Evolutionary conservation across 1,140 invertebrate species (phyloP), one percentile per base, ranked within the genome.

Genomic region (Ericerus pela): DNA sequence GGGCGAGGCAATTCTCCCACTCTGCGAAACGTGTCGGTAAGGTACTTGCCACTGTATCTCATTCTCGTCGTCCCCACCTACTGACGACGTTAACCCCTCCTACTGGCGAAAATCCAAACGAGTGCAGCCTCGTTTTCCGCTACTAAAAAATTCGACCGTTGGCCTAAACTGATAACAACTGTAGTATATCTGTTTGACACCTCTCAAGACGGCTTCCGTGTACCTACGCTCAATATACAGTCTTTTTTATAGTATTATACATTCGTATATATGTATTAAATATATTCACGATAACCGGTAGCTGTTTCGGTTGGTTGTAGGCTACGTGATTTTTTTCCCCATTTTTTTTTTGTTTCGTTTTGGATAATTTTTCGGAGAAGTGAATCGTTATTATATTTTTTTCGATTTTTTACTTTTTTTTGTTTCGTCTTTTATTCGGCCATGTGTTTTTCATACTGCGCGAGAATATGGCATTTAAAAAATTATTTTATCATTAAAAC

Each of bases 161-260:
- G 41, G 41, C 41, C 41, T 47, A 47, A 47, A 47, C 41, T 47
- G 41, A 47, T 47, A 47, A 47, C 41, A 47, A 24, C 41, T 47
- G 41, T 47, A 47, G 41, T 47, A 47, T 47, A 47, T 47, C 41
- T 18, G 41, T 24, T 47, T 47, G 41, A 47, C 41, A 47, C 41
- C 41, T n/a, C n/a, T 47, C 41, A 47, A 47, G 41, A 47, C 22
- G 31, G n/a, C 29, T 52, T 52, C 47, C 56, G 33, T 53, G 28
- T 36, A 27, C 51, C 56, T 22, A 33, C 55, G 55, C 55, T 22
- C 41, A 51, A 51, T n/a, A n/a, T 36, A 31, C 30, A 54, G 29
- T 24, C 29, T 33, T 33, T 20, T 33, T 31, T n/a, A n/a, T n/a
- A n/a, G n/a, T n/a, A n/a, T n/a, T n/a, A n/a, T n/a, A n/a, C n/a